Percentiles rank a stretch among this genome's conserved stretches.
Evolutionary conservation across 2,888 invertebrate genomes (phyloP).

Genomic region (Ectropis crepuscularia): DNA sequence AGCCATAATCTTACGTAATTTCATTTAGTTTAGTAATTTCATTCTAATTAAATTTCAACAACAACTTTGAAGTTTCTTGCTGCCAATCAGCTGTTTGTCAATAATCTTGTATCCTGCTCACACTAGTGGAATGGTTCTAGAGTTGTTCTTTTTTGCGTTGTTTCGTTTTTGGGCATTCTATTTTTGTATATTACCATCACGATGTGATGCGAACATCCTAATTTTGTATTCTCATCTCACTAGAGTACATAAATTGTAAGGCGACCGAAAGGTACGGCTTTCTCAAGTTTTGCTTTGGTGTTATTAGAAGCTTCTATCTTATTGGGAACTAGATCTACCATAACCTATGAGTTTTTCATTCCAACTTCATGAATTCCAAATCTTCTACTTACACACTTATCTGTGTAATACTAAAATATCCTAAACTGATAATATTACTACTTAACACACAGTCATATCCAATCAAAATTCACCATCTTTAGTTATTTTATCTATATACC

Average conservation of each 20-base stretch:
- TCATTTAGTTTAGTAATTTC: slow-evolving; percentile 10
- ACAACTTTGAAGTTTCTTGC: slow-evolving; percentile 35
- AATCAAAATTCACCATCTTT: no score
- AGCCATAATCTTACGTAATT: slow-evolving; percentile 36
- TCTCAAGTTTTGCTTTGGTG: slow-evolving; percentile 5
- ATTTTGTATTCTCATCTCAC: slow-evolving; percentile 69
- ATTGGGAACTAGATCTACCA: background rate
- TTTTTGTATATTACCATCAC: slow-evolving; percentile 83
- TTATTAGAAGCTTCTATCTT: background rate
- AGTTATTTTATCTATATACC: no score
- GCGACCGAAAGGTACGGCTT: slow-evolving; percentile 61
- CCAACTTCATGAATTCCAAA: background rate
- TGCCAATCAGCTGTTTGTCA: slow-evolving; percentile 81
- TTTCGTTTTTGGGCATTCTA: slow-evolving; percentile 83
- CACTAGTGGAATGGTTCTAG: slow-evolving; percentile 55
- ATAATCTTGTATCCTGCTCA: slow-evolving; percentile 68
- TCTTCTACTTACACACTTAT: no score
- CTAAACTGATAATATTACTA: no score
- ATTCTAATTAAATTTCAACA: slow-evolving; percentile 9
- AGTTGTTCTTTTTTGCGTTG: slow-evolving; percentile 68
- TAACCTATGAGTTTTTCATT: slow-evolving; percentile 6
- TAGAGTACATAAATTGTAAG: slow-evolving; percentile 61
- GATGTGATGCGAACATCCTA: slow-evolving; percentile 77
- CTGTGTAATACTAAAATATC: no score
- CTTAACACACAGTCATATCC: no score